Evolutionary conservation across 1,140 invertebrate genomes (phyloP), one percentile per base, ranked within the genome.

Genomic region (Cepaea nemoralis): DNA sequence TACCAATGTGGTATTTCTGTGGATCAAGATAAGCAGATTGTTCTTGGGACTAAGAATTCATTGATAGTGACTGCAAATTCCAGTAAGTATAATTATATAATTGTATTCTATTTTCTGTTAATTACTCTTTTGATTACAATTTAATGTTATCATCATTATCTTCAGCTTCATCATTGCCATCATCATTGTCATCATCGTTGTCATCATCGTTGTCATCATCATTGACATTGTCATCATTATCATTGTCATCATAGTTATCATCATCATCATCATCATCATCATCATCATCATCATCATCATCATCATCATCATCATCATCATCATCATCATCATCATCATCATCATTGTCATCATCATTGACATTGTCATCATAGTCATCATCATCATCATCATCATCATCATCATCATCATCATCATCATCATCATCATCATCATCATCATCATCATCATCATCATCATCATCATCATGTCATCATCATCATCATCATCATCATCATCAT

Each of bases 341-440:
- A n/a, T 55, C 16, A n/a, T 55, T 16, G 50, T 55, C 16, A 55
- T 55, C 16, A 16, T 55, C 16, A n/a, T 55, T 16, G 50, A 16
- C n/a, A 55, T 55, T 55, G 50, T 16, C n/a, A n/a, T n/a, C n/a
- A n/a, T n/a, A n/a, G n/a, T n/a, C n/a, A n/a, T n/a, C n/a, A n/a
- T n/a, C n/a, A n/a, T 55, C 16, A 16, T 55, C 16, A 55, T 55
- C 50, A 55, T 55, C 16, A 55, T 55, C 50, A 55, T 55, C 50
- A 55, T 55, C 50, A 55, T 55, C 50, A 55, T 55, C 50, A 55
- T 55, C 50, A 55, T 55, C 50, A 55, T 55, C 50, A 55, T 55
- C 50, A 55, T 55, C 50, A 55, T 55, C 50, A 16, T n/a, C n/a
- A 16, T 55, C 50, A 16, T n/a, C n/a, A 16, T 55, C 50, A 16